These are phyloP conservation scores for Dermolepida albohirtum DNA, from an alignment of 2,888 invertebrate species.

Conservation along the genomic window DNA sequence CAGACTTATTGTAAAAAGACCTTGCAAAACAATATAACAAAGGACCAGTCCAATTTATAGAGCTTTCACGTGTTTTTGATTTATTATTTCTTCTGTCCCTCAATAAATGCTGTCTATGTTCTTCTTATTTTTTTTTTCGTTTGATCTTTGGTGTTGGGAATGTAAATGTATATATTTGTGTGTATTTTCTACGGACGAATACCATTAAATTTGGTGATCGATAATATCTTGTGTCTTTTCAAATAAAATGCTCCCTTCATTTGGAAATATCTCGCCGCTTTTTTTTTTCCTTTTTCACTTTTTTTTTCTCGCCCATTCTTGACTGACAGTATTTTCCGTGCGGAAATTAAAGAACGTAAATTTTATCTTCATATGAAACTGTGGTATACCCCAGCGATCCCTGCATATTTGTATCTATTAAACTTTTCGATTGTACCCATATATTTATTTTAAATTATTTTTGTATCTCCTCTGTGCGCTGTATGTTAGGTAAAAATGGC, in stretches of 20 bases:
- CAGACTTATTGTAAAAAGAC: conserved; percentile 6
- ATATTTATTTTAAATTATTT: conserved; percentile 17
- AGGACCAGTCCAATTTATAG: conserved; percentile 20
- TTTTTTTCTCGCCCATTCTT: conserved; percentile 17
- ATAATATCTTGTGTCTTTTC: conserved; percentile 27
- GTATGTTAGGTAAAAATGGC: too few species aligned
- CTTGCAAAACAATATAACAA: conserved; percentile 19
- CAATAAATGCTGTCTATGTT: conserved; percentile 4
- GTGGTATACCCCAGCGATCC: conserved; percentile 10
- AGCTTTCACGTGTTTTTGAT: conserved; percentile 27
- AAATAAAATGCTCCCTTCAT: conserved; percentile 35
- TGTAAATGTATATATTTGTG: conserved; percentile 12
- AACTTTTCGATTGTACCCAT: conserved; percentile 6
- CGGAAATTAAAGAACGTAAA: conserved; percentile 37
- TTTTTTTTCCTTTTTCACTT: conserved; percentile 26
- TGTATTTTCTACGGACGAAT: conserved; percentile 18
- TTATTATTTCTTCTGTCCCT: conserved; percentile 32
- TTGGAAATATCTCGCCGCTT: conserved; percentile 21
- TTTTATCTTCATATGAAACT: conserved; percentile 30
- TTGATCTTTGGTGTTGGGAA: conserved; percentile 19
- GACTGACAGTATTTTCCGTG: conserved; percentile 35
- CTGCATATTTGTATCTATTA: conserved; percentile 25
- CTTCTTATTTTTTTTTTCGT: conserved; percentile 16
- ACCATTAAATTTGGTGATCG: conserved; percentile 31
- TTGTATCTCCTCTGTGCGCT: neutral